phyloP scores from a whole-genome alignment of 2,797 vertebrate species.

The Parotocinclus haroldoi region DNA sequence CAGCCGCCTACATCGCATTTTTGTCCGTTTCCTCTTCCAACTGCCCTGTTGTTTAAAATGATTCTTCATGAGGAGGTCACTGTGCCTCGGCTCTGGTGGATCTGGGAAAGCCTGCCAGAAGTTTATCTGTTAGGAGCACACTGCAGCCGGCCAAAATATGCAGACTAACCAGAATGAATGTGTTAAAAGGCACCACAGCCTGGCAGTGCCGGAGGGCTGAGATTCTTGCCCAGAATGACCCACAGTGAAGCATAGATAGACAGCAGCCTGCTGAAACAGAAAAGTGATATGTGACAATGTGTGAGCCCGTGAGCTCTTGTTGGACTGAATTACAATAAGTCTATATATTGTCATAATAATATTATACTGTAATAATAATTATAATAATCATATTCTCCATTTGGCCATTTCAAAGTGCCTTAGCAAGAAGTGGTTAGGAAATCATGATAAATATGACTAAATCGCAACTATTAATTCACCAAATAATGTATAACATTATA shows the following conservation, averaged over 20 bases:
- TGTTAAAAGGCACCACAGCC: slow-evolving; percentile 45
- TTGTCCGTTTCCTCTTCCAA: slow-evolving; percentile 11
- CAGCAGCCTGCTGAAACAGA: too few species aligned
- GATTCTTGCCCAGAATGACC: slow-evolving; percentile 37
- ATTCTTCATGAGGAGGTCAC: slow-evolving; percentile 56
- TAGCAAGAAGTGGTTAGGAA: too few species aligned
- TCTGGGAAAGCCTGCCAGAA: slow-evolving; percentile 56
- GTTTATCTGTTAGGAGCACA: slow-evolving; percentile 65
- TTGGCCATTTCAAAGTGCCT: too few species aligned
- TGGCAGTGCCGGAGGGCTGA: slow-evolving; percentile 38
- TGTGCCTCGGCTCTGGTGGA: slow-evolving; percentile 56
- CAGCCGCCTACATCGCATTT: slow-evolving; percentile 20
- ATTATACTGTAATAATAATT: too few species aligned
- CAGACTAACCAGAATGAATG: slow-evolving; percentile 66
- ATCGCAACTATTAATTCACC: too few species aligned
- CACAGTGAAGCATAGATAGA: slow-evolving; percentile 6
- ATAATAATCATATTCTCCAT: too few species aligned
- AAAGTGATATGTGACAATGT: too few species aligned
- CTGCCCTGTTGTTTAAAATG: slow-evolving; percentile 27
- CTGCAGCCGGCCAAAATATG: slow-evolving; percentile 63
- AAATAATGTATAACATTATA: too few species aligned
- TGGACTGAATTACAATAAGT: too few species aligned
- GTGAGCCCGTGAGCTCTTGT: too few species aligned
- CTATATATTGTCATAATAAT: too few species aligned
- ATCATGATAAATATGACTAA: too few species aligned